Conservation (phyloP, 2,113 vertebrate genomes). For the Bos taurus region ARS-UCD2.0 NC_037328.1:28999501-29000000, state of each 20-base stretch:
- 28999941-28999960: neutral
- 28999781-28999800: neutral
- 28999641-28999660: neutral
- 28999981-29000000: neutral
- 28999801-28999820: neutral
- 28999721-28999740: neutral
- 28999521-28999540: neutral
- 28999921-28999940: neutral
- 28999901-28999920: neutral
- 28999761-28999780: neutral
- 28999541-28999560: neutral
- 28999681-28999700: neutral
- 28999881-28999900: neutral
- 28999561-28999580: neutral
- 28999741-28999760: neutral
- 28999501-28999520: neutral
- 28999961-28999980: neutral
- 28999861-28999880: neutral
- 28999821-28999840: neutral
- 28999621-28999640: neutral
- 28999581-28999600: neutral
- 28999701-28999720: neutral
- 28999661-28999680: neutral
- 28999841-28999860: neutral
- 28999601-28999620: neutral